phyloP scores from a whole-genome alignment of 2,797 vertebrate species.

The Ataeniobius toweri region DNA sequence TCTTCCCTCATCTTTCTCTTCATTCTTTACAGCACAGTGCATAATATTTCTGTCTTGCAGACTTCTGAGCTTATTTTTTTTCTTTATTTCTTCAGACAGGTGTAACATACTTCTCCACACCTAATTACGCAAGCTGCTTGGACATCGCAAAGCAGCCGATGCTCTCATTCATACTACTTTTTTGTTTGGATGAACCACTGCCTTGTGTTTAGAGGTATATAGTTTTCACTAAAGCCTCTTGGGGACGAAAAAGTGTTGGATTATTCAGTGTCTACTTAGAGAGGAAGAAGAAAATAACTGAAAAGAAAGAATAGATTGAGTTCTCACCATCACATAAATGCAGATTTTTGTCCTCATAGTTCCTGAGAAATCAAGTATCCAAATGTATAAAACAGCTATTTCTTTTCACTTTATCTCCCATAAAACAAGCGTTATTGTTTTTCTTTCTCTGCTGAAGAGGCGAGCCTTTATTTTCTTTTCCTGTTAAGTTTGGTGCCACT shows the following conservation, averaged over 20 bases:
- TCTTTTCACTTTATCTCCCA: background rate
- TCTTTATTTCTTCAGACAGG: too few relatives aligned
- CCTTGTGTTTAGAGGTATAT: background rate
- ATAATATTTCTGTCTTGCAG: slow-evolving; percentile 12
- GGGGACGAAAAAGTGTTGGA: background rate
- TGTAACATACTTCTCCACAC: background rate
- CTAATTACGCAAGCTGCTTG: background rate
- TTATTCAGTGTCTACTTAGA: background rate
- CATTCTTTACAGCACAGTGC: slow-evolving; percentile 11
- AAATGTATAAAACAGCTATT: background rate
- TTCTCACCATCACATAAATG: background rate
- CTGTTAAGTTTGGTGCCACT: too few relatives aligned
- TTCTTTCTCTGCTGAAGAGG: background rate
- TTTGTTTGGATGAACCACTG: background rate
- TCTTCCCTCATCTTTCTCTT: slow-evolving; percentile 14
- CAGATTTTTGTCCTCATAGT: background rate
- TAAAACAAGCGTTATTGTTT: background rate
- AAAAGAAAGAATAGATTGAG: background rate
- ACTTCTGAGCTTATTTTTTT: background rate
- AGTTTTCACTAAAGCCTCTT: background rate
- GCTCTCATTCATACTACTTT: background rate
- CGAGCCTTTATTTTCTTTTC: too few relatives aligned
- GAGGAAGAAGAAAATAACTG: background rate
- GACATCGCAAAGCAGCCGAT: background rate
- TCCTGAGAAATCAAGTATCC: background rate